Conservation (phyloP, 2,113 vertebrate genomes). For the Callipepla squamata region DNA sequence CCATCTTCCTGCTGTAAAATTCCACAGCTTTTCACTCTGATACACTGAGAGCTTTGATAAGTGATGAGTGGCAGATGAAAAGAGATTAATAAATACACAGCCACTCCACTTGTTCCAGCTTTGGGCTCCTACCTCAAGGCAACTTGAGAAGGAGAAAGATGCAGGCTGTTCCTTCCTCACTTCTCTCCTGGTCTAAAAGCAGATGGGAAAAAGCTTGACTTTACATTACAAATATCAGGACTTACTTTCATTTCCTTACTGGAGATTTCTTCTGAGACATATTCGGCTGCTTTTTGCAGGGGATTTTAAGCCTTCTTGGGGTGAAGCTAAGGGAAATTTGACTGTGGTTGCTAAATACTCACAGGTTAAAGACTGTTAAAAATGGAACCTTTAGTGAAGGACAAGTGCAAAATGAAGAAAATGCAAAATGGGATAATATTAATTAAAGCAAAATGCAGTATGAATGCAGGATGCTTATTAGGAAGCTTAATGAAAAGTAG, state of each 20-base stretch:
- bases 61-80: neutral
- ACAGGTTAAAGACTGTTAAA: neutral
- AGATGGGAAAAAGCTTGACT: neutral
- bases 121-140: neutral
- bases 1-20: neutral
- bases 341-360: neutral
- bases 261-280: neutral
- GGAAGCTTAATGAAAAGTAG: neutral
- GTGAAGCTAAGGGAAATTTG: neutral
- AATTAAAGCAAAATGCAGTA: neutral
- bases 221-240: neutral
- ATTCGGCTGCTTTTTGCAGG: neutral
- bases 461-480: neutral
- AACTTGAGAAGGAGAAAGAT: neutral
- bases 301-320: neutral
- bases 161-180: neutral
- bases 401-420: neutral
- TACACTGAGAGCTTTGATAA: neutral
- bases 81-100: neutral
- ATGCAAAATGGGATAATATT: neutral
- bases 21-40: neutral
- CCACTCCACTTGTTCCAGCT: neutral
- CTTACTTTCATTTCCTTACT: slow-evolving; percentile 10
- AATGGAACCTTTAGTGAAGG: neutral
- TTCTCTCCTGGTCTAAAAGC: neutral